Base-by-base conservation (phyloP, 1,140 invertebrate genomes). In the Trachelipus rathkii region DNA sequence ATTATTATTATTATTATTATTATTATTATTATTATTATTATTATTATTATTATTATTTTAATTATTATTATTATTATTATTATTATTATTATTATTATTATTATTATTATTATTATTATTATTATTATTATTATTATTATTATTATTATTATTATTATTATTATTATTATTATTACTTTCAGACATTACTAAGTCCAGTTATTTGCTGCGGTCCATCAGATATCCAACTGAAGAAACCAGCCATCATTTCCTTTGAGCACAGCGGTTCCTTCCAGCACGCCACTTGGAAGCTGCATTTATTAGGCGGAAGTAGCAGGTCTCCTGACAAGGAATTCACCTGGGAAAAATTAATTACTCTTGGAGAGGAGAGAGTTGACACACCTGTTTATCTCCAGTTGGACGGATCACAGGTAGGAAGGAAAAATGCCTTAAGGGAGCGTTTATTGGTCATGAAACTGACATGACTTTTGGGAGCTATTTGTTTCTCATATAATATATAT, bases 361-460 rank as follows among this genome's bases (percentile, higher is more conserved):
- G 95, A 3, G 93, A 95, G 85, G 95, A 97, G 86, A 97, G 94
- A 9, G 95, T 97, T 81, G 95, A 97, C 84, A 97, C 95, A 0
- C 92, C 93, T 11, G 89, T 96, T 46, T 97, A 96, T 84, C 92
- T 92, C 44, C 95, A 97, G 84, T 86, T 97, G 67, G 95, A 97
- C 84, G 71, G 72, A 7, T 45, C 69, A n/a, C 72, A 77, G 74
- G 74, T 76, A 24, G 0, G 68, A 90, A 91, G 78, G 33, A 33
- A 33, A 33, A 33, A 33, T n/a, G n/a, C n/a, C n/a, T n/a, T n/a
- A n/a, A n/a, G n/a, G n/a, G n/a, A n/a, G n/a, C n/a, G n/a, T n/a
- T n/a, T n/a, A n/a, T n/a, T n/a, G n/a, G n/a, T n/a, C n/a, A n/a
- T n/a, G n/a, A n/a, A n/a, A n/a, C n/a, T n/a, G n/a, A n/a, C n/a